These are phyloP conservation scores for Dolichoris vasculosae DNA, from an alignment of 1,140 invertebrate genomes.

Conservation along the genomic window DNA sequence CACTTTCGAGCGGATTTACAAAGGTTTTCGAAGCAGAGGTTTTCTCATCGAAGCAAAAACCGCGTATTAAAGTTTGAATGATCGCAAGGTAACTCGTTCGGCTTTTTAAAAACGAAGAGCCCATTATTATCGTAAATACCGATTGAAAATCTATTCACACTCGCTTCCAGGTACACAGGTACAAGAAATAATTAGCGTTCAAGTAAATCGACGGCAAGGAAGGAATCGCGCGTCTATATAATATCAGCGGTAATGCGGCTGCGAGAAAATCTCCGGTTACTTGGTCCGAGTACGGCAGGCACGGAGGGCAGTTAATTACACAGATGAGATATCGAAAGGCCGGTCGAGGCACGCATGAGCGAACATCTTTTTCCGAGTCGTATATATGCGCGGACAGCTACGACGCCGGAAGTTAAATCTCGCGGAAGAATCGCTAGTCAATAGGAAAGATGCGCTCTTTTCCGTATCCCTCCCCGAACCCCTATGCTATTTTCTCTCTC, in stretches of 20 bases:
- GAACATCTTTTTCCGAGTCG: neutral
- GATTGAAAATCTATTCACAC: neutral
- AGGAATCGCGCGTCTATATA: no score
- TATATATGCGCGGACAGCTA: neutral
- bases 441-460: slow-evolving; percentile 3
- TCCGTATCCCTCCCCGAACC: neutral
- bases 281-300: neutral
- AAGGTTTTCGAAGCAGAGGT: no score
- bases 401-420: slow-evolving; percentile 49
- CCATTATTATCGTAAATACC: neutral
- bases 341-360: slow-evolving; percentile 9
- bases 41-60: no score
- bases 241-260: neutral
- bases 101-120: neutral
- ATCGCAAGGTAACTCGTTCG: neutral
- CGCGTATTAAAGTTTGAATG: no score
- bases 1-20: no score
- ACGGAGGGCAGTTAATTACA: slow-evolving; percentile 35
- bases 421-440: slow-evolving; percentile 49
- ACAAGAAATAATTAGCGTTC: neutral
- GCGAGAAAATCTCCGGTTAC: neutral
- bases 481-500: neutral
- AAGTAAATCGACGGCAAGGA: neutral
- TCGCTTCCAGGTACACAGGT: neutral
- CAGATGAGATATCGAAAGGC: slow-evolving; percentile 43